A percentile compares a stretch with the other conserved stretches of the same genome.
Conservation (phyloP, 2,797 vertebrate species). For the Cynodonichthys magdalenae region DNA sequence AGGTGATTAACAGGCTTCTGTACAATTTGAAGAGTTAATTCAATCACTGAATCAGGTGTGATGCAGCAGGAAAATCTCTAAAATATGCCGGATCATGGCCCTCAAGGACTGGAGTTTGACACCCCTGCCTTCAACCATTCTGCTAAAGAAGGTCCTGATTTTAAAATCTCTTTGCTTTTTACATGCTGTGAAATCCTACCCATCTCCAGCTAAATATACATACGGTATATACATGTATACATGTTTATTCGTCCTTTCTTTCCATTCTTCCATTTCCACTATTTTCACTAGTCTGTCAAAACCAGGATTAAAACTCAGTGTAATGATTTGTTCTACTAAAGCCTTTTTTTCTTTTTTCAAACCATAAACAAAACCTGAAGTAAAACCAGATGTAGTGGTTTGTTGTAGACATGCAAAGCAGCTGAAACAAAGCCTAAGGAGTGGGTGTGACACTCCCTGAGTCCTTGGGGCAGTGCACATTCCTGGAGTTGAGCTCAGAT, state of each 20-base stretch:
- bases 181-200: conserved; percentile 38
- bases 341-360: conserved; percentile 64
- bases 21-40: too few species aligned
- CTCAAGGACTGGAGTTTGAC: too few species aligned
- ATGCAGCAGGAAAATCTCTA: too few species aligned
- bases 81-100: too few species aligned
- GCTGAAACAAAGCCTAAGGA: conserved; percentile 83
- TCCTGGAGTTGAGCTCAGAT: conserved; percentile 64
- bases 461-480: conserved; percentile 51
- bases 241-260: conserved; percentile 6
- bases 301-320: conserved; percentile 76
- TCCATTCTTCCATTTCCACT: conserved; percentile 39
- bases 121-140: too few species aligned
- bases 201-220: conserved; percentile 34
- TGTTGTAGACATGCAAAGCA: conserved; percentile 88
- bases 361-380: conserved; percentile 78
- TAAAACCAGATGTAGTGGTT: conserved; percentile 87
- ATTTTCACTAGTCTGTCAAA: conserved; percentile 58
- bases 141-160: too few species aligned
- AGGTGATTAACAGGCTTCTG: too few species aligned
- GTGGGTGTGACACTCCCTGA: conserved; percentile 71
- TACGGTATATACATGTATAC: conserved; percentile 8
- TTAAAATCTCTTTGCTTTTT: too few species aligned
- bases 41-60: too few species aligned
- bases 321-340: conserved; percentile 83